Percentiles rank a stretch among this genome's conserved stretches.
Evolutionary conservation across 1,140 invertebrate genomes (phyloP).

Genomic region (Cydia amplana): DNA sequence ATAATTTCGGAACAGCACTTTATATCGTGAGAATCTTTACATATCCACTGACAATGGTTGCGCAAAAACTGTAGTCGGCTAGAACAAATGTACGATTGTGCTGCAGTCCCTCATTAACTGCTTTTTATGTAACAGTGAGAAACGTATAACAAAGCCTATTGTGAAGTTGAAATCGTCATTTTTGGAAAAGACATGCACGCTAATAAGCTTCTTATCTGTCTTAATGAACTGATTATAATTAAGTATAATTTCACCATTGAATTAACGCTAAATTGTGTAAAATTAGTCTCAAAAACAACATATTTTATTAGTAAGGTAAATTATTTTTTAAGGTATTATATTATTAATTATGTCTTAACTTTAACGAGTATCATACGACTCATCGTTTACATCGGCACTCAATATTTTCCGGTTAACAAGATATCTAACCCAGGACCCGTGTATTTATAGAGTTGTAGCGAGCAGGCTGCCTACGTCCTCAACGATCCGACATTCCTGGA

Average conservation of each 20-base stretch:
- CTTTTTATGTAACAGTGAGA: constrained; percentile 44
- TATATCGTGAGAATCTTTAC: constrained; percentile 47
- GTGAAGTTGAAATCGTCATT: constrained; percentile 35
- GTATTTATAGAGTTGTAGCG: constrained; percentile 23
- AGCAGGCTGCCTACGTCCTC: constrained; percentile 32
- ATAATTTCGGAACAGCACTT: constrained; percentile 41
- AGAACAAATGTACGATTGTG: constrained; percentile 41
- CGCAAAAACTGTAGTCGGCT: constrained; percentile 44
- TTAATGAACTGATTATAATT: not conserved
- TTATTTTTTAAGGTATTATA: too few species aligned
- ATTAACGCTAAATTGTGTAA: too few species aligned
- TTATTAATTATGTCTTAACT: too few species aligned
- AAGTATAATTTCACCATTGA: not conserved
- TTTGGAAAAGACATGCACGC: constrained; percentile 22
- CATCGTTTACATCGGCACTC: not conserved
- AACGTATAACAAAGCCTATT: constrained; percentile 45
- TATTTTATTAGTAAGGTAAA: too few species aligned
- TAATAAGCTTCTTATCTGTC: not conserved
- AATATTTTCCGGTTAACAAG: constrained; percentile 14
- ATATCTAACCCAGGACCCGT: not conserved
- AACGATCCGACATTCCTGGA: constrained; percentile 46
- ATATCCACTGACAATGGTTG: constrained; percentile 48
- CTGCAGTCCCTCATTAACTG: constrained; percentile 42
- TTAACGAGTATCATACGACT: not conserved
- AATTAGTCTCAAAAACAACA: not conserved